Base-by-base conservation (phyloP, 1,140 invertebrate species). In the Zaprionus camerounensis region DNA sequence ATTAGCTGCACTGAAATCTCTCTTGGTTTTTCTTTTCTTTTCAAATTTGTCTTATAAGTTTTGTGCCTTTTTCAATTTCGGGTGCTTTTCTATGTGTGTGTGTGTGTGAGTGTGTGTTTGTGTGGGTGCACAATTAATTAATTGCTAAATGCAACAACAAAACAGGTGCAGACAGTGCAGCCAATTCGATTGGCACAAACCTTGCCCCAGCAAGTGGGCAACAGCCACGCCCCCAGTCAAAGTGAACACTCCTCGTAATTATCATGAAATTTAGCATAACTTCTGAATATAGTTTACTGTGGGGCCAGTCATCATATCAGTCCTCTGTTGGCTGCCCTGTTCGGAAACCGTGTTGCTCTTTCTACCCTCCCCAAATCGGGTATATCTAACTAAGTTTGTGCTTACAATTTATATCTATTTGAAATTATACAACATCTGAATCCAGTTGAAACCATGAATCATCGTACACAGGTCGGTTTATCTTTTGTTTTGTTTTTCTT, bases 71-170 rank as follows among this genome's bases (percentile, higher is more conserved):
- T 41, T 36, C 57, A 70, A 56, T 57, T 83, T 76, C 62, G 68
- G 46, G 63, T 24, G 63, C 22, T n/a, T 38, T 51, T 20, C n/a
- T 51, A 22, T 26, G 56, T 59, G 66, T 31, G 67, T 53, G 44
- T 41, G 15, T 65, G 15, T 41, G 28, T 28, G 56, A 22, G 67
- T 51, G 59, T 71, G 72, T 76, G 80, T 78, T 53, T 41, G 38
- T 41, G 38, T 41, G 38, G 15, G 38, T 41, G 38, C 38, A 41
- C 38, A 41, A 41, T 17, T 46, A 17, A 17, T 62, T 61, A 73
- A 53, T 20, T 61, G 68, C 83, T 83, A 87, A 84, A 87, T 87
- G 84, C 84, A 87, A 88, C 84, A 84, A 88, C 81, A 64, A 87
- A 88, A 88, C 78, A 79, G 84, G 78, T 90, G 84, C 84, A 73